Conservation (phyloP, 2,113 vertebrate genomes). For the Antechinus flavipes region DNA sequence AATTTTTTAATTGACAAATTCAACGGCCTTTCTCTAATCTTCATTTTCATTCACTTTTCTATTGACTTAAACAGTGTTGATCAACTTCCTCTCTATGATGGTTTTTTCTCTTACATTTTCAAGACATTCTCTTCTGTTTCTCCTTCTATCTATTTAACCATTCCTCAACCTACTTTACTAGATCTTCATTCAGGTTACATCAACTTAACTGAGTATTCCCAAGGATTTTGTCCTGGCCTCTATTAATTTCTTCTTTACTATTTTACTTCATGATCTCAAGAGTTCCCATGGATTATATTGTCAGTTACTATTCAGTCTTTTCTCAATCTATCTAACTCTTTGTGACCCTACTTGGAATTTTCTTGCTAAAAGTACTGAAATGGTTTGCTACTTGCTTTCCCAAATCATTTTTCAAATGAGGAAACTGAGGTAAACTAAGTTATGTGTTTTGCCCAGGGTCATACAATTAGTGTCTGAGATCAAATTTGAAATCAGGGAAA, state of each 20-base stretch:
- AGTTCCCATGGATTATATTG: neutral
- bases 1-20: neutral
- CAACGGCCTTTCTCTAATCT: neutral
- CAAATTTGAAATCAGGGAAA: no score
- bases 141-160: neutral
- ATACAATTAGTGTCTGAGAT: neutral
- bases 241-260: neutral
- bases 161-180: neutral
- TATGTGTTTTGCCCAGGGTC: neutral
- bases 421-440: neutral
- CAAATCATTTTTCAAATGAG: neutral
- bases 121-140: neutral
- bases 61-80: neutral
- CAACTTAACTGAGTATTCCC: neutral
- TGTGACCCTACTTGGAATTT: neutral
- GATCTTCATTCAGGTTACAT: neutral
- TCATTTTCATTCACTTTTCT: neutral
- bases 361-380: neutral
- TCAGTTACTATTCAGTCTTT: neutral
- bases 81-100: neutral
- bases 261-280: neutral
- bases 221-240: neutral
- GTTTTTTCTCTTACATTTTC: neutral
- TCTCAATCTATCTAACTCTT: neutral
- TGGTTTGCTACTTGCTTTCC: neutral